phyloP scores from a whole-genome alignment of 2,797 vertebrate species.

The Spheniscus humboldti region DNA sequence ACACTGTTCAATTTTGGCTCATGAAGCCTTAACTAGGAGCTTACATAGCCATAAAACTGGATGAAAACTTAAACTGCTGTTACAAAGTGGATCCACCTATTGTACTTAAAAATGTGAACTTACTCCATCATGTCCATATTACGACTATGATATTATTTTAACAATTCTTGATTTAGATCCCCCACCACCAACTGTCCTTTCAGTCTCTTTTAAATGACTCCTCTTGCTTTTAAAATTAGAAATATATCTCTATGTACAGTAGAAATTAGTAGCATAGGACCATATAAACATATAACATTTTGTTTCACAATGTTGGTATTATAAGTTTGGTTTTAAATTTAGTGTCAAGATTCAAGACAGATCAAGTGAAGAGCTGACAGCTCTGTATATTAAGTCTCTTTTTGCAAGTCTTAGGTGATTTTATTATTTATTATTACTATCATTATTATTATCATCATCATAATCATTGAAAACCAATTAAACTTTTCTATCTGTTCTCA shows the following conservation, averaged over 20 bases:
- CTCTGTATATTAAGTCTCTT: not conserved
- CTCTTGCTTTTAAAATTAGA: not conserved
- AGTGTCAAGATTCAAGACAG: not conserved
- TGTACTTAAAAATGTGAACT: not conserved
- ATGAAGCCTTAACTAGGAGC: not conserved
- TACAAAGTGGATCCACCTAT: not conserved
- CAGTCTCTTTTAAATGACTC: not conserved
- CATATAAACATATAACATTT: not conserved
- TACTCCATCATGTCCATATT: not conserved
- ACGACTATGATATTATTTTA: not conserved
- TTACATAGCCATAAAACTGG: not conserved
- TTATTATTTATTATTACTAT: not conserved
- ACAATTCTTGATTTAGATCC: not conserved
- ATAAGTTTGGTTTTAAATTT: not conserved
- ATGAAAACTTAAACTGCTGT: not conserved
- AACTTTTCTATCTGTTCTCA: not conserved
- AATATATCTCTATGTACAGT: not conserved
- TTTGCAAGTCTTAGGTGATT: not conserved
- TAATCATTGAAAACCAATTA: not conserved
- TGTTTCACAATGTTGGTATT: not conserved
- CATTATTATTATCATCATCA: not conserved
- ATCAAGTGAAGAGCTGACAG: not conserved
- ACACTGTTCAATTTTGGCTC: not conserved
- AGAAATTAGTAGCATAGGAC: not conserved
- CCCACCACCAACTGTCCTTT: not conserved